Evolutionary conservation across 2,113 vertebrate species (phyloP).

Genomic region (Sporophila hypoxantha): DNA sequence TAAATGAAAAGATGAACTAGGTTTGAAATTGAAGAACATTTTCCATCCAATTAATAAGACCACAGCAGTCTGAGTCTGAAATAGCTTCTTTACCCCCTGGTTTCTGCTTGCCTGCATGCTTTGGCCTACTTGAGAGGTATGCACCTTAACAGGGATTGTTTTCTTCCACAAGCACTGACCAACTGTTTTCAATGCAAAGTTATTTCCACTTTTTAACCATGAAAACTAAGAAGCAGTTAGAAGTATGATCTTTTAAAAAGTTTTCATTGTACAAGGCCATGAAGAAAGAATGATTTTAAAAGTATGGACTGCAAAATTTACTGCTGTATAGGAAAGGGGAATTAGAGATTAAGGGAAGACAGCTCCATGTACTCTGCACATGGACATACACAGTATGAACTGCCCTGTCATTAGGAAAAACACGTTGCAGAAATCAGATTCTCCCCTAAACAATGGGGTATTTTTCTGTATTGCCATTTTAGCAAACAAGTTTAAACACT

Average conservation of each 20-base stretch:
- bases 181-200: neutral
- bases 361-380: neutral
- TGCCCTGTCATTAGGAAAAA: neutral
- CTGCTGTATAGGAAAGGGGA: neutral
- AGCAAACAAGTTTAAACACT: neutral
- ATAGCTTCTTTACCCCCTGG: neutral
- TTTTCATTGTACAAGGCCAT: neutral
- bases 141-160: neutral
- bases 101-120: neutral
- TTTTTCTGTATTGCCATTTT: neutral
- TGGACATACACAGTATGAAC: neutral
- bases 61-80: neutral
- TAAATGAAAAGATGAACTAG: neutral
- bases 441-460: neutral
- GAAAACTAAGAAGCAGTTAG: neutral
- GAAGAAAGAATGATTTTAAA: neutral
- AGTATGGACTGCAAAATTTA: neutral
- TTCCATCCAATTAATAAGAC: neutral
- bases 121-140: neutral
- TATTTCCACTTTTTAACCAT: neutral
- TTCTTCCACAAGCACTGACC: neutral
- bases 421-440: neutral
- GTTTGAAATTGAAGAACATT: neutral
- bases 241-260: neutral
- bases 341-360: neutral